Evolutionary conservation across 2,888 invertebrate species (phyloP).

Genomic region (Spodoptera littoralis): DNA sequence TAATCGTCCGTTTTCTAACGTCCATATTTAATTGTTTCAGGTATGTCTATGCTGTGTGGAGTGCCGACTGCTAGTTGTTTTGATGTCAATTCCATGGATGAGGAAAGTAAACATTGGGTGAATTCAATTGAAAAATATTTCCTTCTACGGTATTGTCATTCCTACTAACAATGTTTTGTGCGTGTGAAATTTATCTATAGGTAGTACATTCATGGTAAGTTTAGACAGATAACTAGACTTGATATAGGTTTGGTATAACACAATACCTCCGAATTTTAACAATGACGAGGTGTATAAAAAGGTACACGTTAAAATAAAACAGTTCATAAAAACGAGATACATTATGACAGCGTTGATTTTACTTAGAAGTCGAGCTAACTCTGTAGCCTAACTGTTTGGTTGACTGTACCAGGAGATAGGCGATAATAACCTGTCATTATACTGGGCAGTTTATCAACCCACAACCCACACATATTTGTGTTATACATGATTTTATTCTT

Average conservation of each 20-base stretch:
- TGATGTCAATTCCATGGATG: slow-evolving; percentile 3
- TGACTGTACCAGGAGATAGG: slow-evolving; percentile 30
- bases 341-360: too few species aligned
- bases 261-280: too few species aligned
- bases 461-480: slow-evolving; percentile 36
- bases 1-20: slow-evolving; percentile 43
- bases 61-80: slow-evolving; percentile 15
- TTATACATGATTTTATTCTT: slow-evolving; percentile 20
- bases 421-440: slow-evolving; percentile 47
- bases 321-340: too few species aligned
- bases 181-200: too few species aligned
- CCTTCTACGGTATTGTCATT: too few species aligned
- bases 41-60: slow-evolving; percentile 27
- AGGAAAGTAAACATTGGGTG: not conserved
- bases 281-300: too few species aligned
- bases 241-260: too few species aligned
- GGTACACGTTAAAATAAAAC: too few species aligned
- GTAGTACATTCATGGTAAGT: too few species aligned
- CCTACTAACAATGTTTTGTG: too few species aligned
- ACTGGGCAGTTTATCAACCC: slow-evolving; percentile 38
- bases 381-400: not conserved
- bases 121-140: not conserved
- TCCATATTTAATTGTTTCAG: slow-evolving; percentile 46
- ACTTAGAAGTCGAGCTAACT: too few species aligned
- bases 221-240: too few species aligned